phyloP scores from a whole-genome alignment of 2,797 vertebrate species.

The Halcyon badia region DNA sequence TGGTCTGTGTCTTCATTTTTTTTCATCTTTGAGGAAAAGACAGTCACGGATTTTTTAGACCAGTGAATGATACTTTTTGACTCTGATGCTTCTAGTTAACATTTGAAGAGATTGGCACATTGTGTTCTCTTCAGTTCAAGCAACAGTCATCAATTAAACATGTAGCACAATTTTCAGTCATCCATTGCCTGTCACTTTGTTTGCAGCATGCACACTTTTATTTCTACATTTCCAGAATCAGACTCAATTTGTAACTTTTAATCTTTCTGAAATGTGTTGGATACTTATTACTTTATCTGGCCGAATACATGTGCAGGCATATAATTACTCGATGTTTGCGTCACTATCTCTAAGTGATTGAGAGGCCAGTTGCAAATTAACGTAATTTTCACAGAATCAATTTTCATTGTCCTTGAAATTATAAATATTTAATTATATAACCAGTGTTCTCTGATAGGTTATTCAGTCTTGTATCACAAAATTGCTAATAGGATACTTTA shows the following conservation, averaged over 20 bases:
- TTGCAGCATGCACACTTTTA: neutral
- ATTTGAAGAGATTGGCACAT: neutral
- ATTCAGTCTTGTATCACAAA: neutral
- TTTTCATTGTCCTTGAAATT: conserved; percentile 5
- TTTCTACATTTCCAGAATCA: neutral
- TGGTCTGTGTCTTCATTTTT: neutral
- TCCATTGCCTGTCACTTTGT: neutral
- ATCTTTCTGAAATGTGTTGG: neutral
- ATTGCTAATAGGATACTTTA: neutral
- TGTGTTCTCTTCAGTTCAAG: neutral
- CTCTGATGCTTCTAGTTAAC: neutral
- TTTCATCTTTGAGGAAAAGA: neutral
- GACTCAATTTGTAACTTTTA: neutral
- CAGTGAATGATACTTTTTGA: neutral
- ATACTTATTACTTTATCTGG: neutral
- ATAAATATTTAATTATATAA: conserved; percentile 8
- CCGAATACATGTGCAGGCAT: neutral
- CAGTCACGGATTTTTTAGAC: neutral
- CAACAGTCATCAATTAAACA: neutral
- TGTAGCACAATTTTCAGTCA: neutral
- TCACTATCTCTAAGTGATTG: neutral
- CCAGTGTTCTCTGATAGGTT: neutral
- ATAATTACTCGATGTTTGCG: neutral
- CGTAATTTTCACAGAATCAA: neutral
- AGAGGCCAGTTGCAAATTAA: conserved; percentile 19